Base-by-base conservation (phyloP, 2,888 invertebrate species). In the Leptopilina syphax region DNA sequence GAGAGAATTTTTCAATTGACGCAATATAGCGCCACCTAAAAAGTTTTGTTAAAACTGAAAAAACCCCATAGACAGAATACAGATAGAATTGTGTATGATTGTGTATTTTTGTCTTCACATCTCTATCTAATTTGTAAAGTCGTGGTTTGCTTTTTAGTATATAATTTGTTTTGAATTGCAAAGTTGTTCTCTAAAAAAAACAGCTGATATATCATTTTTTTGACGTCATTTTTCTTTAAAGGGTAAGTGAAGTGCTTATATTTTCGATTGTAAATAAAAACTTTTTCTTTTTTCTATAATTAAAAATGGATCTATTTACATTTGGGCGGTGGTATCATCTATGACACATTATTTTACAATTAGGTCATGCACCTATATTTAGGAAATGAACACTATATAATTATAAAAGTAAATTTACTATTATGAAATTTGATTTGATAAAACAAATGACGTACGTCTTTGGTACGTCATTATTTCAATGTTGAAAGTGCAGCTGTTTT, bases 291-390 rank as follows among this genome's bases (percentile, higher is more conserved):
- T 4, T 3, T 3, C 34, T 34, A 73, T 7, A 9, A 57, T 34
- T 54, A 73, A 34, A 34, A 27, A 34, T 73, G 10, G 1, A n/a
- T 34, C 34, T 73, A 24, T 12, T 57, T 27, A 57, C 54, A 70
- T 27, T 18, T 73, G 50, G 57, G 73, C 27, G 34, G 57, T n/a
- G 34, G 57, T 60, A 57, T 77, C 41, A 78, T 78, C 70, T 18
- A 57, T 70, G 66, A 78, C 60, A 68, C 27, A 68, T 78, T 68
- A 78, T 78, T 78, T 70, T 41, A 54, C 68, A 78, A 78, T 78
- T 70, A 63, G 78, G 78, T 78, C 78, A 67, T 18, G 18, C 60
- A 70, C 27, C 67, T 78, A 67, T 63, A 68, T 67, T 73, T 73
- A 73, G 73, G 73, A 24, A 57, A 34, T 13, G 50, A 54, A 73